A percentile compares a stretch with the other conserved stretches of the same genome.
Evolutionary conservation across 2,797 vertebrate species (phyloP).

Genomic region (Phylloscopus collybita): DNA sequence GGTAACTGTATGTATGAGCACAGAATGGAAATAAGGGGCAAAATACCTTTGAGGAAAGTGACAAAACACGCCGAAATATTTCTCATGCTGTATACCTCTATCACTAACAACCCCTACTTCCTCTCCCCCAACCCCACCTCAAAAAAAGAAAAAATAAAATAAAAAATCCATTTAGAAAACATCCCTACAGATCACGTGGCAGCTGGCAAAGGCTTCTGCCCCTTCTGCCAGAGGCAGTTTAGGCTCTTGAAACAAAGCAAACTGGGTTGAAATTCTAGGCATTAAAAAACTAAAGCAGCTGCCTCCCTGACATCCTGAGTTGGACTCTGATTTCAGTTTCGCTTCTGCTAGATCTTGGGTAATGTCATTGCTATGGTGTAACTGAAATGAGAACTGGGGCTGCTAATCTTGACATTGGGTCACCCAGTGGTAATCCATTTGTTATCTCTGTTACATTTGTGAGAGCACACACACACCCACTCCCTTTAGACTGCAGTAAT

Average conservation of each 20-base stretch:
- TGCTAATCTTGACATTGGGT: constrained; percentile 17
- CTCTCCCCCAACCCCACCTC: background rate
- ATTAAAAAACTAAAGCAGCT: constrained; percentile 51
- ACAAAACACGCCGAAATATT: background rate
- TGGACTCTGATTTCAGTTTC: constrained; percentile 55
- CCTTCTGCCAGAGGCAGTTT: constrained; percentile 17
- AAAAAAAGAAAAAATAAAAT: background rate
- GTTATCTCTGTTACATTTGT: constrained; percentile 23
- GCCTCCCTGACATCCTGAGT: constrained; percentile 23
- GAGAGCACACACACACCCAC: background rate
- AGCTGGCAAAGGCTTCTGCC: constrained; percentile 6
- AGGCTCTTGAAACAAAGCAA: constrained; percentile 34
- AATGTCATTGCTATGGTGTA: background rate
- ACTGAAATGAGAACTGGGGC: constrained; percentile 13
- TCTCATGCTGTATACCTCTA: background rate
- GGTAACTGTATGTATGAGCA: background rate
- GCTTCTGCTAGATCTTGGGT: background rate
- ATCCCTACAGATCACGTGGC: background rate
- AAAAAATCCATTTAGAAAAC: background rate
- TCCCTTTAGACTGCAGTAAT: constrained; percentile 27
- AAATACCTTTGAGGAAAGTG: background rate
- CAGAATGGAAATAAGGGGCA: background rate
- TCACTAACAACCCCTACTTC: background rate
- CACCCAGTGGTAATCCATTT: background rate
- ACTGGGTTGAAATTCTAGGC: constrained; percentile 38